Evolutionary conservation across 2,113 vertebrate species (phyloP).

Genomic region (Apeltes quadracus): DNA sequence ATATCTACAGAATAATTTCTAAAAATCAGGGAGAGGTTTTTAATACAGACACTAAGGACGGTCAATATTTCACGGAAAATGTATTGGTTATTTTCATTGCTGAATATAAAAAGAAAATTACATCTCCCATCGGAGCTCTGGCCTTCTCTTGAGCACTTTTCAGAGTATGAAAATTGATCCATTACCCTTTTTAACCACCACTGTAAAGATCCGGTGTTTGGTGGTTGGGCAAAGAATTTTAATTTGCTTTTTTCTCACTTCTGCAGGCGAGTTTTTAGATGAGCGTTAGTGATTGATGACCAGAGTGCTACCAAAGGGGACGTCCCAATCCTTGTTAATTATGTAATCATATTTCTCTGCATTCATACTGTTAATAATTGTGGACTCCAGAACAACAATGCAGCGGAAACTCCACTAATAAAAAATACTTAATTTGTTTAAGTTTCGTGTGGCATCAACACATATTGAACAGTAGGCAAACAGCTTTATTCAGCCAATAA

Average conservation of each 20-base stretch:
- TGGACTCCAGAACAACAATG: neutral
- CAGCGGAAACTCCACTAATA: neutral
- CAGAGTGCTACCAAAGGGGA: neutral
- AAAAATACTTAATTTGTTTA: neutral
- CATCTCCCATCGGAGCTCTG: neutral
- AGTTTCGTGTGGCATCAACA: neutral
- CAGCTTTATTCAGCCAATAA: neutral
- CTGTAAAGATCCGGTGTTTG: neutral
- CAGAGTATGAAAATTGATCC: neutral
- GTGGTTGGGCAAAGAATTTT: neutral
- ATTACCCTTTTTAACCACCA: neutral
- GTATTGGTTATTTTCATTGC: neutral
- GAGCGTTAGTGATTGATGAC: neutral
- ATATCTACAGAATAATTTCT: conserved; percentile 1
- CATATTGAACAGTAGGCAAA: neutral
- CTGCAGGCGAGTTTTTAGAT: neutral
- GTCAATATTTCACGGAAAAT: conserved; percentile 14
- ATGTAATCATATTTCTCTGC: neutral
- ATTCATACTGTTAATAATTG: conserved; percentile 3
- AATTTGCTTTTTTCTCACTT: neutral
- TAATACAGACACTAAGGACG: neutral
- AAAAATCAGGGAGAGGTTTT: neutral
- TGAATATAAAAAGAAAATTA: neutral
- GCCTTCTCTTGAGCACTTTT: neutral
- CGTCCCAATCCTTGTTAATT: neutral